Base-by-base conservation (phyloP, 2,888 invertebrate species). In the Apotomis betuletana region DNA sequence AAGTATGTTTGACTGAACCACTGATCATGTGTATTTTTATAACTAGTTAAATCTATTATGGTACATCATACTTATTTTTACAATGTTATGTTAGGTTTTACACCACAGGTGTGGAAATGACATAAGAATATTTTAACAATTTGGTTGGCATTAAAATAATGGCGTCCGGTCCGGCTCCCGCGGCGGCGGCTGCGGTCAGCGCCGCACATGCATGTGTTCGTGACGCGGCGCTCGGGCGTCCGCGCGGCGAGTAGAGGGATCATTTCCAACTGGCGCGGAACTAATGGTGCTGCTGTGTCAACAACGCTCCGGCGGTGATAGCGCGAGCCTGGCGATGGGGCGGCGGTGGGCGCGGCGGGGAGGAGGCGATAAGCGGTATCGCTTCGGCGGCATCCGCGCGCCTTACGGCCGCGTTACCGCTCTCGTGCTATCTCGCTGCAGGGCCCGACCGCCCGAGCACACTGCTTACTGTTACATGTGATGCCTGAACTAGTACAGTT, bases 311-410 rank as follows among this genome's bases (percentile, higher is more conserved):
- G 41, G 6, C 61, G 54, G 60, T 55, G 55, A 41, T 41, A 41
- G 54, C 41, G 67, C 38, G 73, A 27, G 0, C 27, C 27, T 27
- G 27, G 27, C 27, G 27, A 27, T 2, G 1, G 38, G 61, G 44
- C 52, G 65, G 38, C 27, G 68, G 61, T 44, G 1, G 59, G n/a
- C 59, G 12, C 58, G 70, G 54, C 38, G 46, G 70, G 52, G 57
- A 49, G 49, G 49, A 8, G 49, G 54, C 46, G 67, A 74, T 75
- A 75, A 69, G 69, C 69, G 62, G 13, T 69, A 69, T 69, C 70
- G 46, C 69, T 44, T 10, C 61, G 46, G 44, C 65, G 49, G 27
- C 57, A 57, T 65, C 65, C 57, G 65, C 46, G 57, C 65, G 61
- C 58, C 70, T 70, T 60, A 69, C 67, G 67, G 64, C 61, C 38